Conservation (phyloP, 2,888 invertebrate species). For the Tipula unca region DNA sequence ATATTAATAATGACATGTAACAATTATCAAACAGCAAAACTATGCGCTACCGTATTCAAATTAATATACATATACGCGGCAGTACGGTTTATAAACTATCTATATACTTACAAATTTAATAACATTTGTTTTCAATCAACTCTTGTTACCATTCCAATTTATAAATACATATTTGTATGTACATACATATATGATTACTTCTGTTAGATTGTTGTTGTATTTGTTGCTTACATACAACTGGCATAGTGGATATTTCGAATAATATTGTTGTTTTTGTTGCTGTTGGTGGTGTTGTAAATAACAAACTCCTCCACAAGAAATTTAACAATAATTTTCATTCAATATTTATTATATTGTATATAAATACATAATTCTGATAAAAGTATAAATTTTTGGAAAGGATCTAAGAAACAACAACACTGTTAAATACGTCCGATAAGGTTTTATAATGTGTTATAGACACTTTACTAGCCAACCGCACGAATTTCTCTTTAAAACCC, state of each 20-base stretch:
- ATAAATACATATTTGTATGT: not conserved
- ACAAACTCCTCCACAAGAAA: not conserved
- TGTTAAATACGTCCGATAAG: not conserved
- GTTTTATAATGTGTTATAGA: not conserved
- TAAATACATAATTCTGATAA: not conserved
- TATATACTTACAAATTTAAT: not conserved
- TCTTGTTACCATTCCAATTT: not conserved
- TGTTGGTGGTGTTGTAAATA: not conserved
- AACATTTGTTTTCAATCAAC: constrained; percentile 8
- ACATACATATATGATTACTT: not conserved
- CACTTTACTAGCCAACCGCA: not conserved
- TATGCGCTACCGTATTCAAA: not conserved
- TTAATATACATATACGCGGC: not conserved
- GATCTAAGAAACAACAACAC: not conserved
- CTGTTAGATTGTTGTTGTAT: not conserved
- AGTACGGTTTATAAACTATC: no score
- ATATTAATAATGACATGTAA: not conserved
- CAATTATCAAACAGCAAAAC: not conserved
- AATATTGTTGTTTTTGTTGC: not conserved
- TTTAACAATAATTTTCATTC: not conserved
- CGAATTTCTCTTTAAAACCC: not conserved
- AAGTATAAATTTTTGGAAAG: not conserved
- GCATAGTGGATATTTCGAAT: no score
- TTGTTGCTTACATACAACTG: no score
- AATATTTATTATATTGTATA: not conserved